Conservation (phyloP, 2,888 invertebrate species). For the Agonopterix heracliana region DNA sequence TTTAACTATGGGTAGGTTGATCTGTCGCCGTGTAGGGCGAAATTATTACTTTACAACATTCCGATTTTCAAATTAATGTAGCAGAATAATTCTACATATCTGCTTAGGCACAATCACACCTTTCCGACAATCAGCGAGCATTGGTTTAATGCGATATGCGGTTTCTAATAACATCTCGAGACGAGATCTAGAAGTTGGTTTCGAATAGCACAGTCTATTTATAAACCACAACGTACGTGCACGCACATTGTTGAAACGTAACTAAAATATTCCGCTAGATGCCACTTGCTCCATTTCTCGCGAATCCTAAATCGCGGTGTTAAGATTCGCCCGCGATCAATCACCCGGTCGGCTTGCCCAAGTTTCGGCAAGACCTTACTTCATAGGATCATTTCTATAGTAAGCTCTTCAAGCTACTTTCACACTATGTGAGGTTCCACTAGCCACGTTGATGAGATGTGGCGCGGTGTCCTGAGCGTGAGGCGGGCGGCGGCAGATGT, state of each 20-base stretch:
- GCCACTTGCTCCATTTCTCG: slow-evolving; percentile 55
- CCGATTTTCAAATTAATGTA: too few relatives aligned
- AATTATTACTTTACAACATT: too few relatives aligned
- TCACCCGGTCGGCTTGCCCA: slow-evolving; percentile 25
- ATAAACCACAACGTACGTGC: neutral
- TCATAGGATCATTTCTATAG: slow-evolving; percentile 19
- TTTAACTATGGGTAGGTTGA: too few relatives aligned
- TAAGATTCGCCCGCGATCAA: slow-evolving; percentile 25
- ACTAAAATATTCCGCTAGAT: slow-evolving; percentile 5
- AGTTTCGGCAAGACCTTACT: slow-evolving; percentile 12
- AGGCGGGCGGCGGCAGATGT: slow-evolving; percentile 16
- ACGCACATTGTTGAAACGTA: neutral
- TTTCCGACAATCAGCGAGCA: too few relatives aligned
- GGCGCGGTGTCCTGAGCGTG: slow-evolving; percentile 83
- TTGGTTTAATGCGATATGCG: too few relatives aligned
- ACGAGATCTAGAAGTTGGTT: neutral
- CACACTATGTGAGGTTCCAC: slow-evolving; percentile 13
- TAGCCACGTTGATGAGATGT: slow-evolving; percentile 58
- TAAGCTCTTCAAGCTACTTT: slow-evolving; percentile 11
- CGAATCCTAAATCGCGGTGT: slow-evolving; percentile 59
- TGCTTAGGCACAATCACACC: too few relatives aligned
- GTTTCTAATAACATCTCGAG: too few relatives aligned
- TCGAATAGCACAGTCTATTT: neutral
- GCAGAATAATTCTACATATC: too few relatives aligned
- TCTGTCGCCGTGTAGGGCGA: too few relatives aligned